Base-by-base conservation (phyloP, 2,888 invertebrate species). In the Tipula confusa region DNA sequence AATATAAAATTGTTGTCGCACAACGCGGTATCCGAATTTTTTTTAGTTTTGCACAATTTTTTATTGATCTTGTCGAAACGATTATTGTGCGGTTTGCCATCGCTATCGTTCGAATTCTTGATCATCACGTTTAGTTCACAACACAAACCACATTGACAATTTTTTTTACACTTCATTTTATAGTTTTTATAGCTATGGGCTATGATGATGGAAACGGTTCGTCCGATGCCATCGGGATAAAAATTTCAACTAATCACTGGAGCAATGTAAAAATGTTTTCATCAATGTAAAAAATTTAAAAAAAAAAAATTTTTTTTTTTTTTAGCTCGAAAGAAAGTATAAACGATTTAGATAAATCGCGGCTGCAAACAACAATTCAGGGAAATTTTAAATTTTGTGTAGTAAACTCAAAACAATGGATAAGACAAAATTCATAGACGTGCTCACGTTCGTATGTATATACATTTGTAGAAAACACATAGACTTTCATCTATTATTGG, bases 131-230 rank as follows among this genome's bases (percentile, higher is more conserved):
- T 93, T 86, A 95, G 89, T 88, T 95, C 94, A 85, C 94, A 92
- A 88, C 95, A 95, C 87, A 95, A 91, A 87, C 93, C 92, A 90
- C 95, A 95, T 86, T 91, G 91, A 89, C 95, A 95, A 87, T 94
- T 92, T 91, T 93, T 92, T 87, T 92, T 91, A 90, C 94, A 64
- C 64, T 64, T 64, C 64, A 64, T 64, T 43, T 38, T 43, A n/a
- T n/a, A n/a, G 2, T 33, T 43, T 64, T 64, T 24, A 64, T 64
- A 7, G 18, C 24, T 9, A n/a, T n/a, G n/a, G n/a, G n/a, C n/a
- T n/a, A n/a, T n/a, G n/a, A n/a, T n/a, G 64, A 64, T 24, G 64
- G 24, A 64, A 24, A 64, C 64, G 24, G 24, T 24, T 64, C 64
- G 24, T 64, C 64, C 64, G 64, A 64, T 64, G 24, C 24, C 64